phyloP scores from a whole-genome alignment of 2,113 vertebrate genomes.

The Hemiscyllium ocellatum region DNA sequence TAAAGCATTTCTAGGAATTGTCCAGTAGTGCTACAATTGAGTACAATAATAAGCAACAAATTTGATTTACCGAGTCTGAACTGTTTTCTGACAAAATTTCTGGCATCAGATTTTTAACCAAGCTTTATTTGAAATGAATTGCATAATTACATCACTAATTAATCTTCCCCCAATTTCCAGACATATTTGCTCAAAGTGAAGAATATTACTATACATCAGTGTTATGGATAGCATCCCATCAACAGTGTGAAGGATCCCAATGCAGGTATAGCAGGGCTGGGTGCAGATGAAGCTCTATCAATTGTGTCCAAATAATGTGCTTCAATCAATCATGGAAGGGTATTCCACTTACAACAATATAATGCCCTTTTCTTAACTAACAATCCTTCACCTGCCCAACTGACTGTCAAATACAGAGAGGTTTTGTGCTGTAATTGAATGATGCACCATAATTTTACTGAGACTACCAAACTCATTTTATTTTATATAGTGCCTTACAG shows the following conservation, averaged over 20 bases:
- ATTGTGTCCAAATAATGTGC: not conserved
- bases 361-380: too few relatives aligned
- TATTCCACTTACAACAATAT: not conserved
- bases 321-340: not conserved
- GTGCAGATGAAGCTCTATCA: not conserved
- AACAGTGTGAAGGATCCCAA: not conserved
- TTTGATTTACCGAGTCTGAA: not conserved
- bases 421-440: not conserved
- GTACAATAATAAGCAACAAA: not conserved
- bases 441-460: not conserved
- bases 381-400: not conserved
- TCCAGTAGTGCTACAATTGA: not conserved
- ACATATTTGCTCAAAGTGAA: not conserved
- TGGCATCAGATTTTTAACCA: not conserved
- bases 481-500: not conserved
- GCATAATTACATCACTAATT: not conserved
- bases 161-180: not conserved
- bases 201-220: not conserved
- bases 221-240: not conserved
- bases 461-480: not conserved
- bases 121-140: not conserved
- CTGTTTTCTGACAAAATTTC: not conserved
- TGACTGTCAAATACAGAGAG: not conserved
- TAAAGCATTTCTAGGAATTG: not conserved
- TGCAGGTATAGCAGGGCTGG: not conserved